Conservation (phyloP, 2,797 vertebrate species). For the Pseudotriccus pelzelni region DNA sequence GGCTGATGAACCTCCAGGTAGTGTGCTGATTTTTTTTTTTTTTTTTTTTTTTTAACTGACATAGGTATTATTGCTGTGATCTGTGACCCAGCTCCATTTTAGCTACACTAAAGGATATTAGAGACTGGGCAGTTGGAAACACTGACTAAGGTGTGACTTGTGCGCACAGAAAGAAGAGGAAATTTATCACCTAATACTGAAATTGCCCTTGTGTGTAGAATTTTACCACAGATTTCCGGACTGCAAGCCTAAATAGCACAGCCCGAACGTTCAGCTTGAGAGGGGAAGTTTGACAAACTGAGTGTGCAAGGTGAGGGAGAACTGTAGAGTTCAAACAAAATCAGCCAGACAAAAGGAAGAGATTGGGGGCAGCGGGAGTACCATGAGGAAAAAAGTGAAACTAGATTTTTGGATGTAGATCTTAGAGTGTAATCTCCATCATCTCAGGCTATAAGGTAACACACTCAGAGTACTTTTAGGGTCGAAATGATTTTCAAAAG, state of each 20-base stretch:
- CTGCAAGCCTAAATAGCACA: background rate
- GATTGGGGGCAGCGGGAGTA: background rate
- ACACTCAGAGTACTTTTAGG: background rate
- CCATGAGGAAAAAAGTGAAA: background rate
- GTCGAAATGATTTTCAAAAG: fast-evolving
- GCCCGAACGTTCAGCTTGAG: background rate
- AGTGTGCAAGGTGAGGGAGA: background rate
- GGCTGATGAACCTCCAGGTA: background rate
- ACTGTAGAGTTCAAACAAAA: background rate
- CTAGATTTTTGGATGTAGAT: background rate
- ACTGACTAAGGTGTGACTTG: background rate
- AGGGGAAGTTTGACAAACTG: background rate
- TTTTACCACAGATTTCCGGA: background rate
- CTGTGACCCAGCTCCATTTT: background rate
- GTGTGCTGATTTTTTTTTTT: background rate
- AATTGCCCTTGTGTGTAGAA: conserved; percentile 5
- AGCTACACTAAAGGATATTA: background rate
- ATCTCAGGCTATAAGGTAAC: background rate
- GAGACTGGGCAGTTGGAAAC: background rate
- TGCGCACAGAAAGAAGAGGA: background rate
- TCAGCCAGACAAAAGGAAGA: background rate
- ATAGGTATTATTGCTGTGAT: background rate
- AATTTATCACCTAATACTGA: conserved; percentile 10
- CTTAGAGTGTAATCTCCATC: background rate
- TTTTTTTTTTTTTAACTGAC: background rate